phyloP scores from a whole-genome alignment of 2,797 vertebrate species.

The Urocyon cinereoargenteus region DNA sequence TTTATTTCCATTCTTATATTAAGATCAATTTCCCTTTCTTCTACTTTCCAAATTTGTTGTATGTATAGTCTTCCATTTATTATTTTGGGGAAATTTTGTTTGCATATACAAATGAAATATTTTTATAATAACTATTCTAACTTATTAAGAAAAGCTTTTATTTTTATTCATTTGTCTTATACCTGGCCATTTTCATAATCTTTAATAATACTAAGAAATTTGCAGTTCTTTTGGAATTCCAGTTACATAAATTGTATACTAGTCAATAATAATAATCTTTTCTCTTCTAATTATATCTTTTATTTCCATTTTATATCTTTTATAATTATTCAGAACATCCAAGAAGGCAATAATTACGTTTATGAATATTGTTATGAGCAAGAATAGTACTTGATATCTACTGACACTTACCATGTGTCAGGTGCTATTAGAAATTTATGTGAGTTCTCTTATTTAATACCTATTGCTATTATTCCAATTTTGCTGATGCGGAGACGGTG shows the following conservation, averaged over 20 bases:
- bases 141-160: neutral
- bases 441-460: neutral
- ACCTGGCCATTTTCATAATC: neutral
- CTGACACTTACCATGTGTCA: neutral
- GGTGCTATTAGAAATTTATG: neutral
- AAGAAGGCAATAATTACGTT: neutral
- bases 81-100: slow-evolving; percentile 2
- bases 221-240: neutral
- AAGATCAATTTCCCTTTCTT: neutral
- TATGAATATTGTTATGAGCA: neutral
- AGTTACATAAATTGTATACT: neutral
- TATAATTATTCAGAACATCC: neutral
- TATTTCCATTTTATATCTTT: neutral
- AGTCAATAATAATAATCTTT: neutral
- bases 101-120: neutral
- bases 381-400: neutral
- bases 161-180: neutral
- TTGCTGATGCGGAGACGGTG: neutral
- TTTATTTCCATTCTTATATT: neutral
- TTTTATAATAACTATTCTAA: neutral
- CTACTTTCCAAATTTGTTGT: neutral
- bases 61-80: neutral
- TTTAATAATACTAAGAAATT: neutral
- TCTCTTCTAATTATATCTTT: neutral
- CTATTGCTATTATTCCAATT: neutral